Evolutionary conservation across 2,113 vertebrate species (phyloP).

Genomic region (Mastomys coucha): DNA sequence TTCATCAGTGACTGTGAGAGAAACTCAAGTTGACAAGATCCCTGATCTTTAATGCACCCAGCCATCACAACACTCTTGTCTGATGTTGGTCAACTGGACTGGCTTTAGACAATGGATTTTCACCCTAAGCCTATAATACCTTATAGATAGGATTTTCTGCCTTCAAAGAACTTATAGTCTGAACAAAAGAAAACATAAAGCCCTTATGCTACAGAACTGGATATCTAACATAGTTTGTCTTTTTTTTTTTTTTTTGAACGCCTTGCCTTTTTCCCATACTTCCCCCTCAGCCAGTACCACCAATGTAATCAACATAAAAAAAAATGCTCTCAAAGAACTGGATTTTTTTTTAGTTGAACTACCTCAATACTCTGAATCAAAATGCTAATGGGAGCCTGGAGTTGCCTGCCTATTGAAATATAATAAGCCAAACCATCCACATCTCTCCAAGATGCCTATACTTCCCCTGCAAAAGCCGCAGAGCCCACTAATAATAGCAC

Average conservation of each 20-base stretch:
- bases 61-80: not conserved
- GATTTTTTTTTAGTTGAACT: not conserved
- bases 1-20: not conserved
- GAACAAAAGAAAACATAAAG: slow-evolving; percentile 48
- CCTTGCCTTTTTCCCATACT: not conserved
- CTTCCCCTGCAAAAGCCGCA: not conserved
- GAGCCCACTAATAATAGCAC: slow-evolving; percentile 34
- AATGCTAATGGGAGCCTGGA: not conserved
- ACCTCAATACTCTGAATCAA: not conserved
- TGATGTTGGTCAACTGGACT: not conserved
- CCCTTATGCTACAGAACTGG: not conserved
- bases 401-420: not conserved
- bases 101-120: not conserved
- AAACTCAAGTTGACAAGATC: not conserved
- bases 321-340: not conserved
- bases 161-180: slow-evolving; percentile 16
- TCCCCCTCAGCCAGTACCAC: not conserved
- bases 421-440: slow-evolving; percentile 54
- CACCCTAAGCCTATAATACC: not conserved
- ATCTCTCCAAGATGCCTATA: not conserved
- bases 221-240: not conserved
- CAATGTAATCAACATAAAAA: not conserved
- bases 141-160: not conserved
- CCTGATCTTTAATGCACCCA: not conserved
- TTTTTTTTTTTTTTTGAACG: not conserved